Percentiles rank a stretch among this genome's conserved stretches.
These are phyloP conservation scores for Brevipalpus yothersi DNA, from an alignment of 1,140 invertebrate genomes.

Conservation along the genomic window DNA sequence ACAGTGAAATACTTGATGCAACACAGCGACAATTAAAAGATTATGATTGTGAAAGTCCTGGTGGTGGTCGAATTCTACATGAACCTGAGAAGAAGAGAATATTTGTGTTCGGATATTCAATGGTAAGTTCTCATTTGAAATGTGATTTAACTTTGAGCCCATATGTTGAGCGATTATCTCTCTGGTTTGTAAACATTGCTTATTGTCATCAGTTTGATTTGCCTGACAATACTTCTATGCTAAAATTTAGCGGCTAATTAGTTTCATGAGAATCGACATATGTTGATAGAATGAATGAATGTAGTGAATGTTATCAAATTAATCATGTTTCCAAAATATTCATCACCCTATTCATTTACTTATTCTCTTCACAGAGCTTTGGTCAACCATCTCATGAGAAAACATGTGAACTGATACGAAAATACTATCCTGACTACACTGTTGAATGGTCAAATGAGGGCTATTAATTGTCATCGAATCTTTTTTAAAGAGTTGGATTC, in stretches of 20 bases:
- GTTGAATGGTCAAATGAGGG: constrained; percentile 1
- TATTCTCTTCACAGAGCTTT: background rate
- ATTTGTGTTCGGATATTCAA: constrained; percentile 4
- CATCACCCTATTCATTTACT: background rate
- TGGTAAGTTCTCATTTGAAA: background rate
- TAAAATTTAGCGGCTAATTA: no score
- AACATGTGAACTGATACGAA: background rate
- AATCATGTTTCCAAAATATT: no score
- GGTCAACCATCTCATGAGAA: background rate
- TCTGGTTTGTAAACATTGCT: no score
- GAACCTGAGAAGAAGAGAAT: constrained; percentile 2
- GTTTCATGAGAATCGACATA: no score
- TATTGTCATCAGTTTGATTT: no score
- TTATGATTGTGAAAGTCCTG: background rate
- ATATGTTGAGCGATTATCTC: no score
- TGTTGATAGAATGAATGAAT: no score
- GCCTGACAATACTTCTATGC: no score
- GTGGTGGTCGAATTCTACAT: background rate
- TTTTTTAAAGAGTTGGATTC: no score
- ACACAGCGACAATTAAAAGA: background rate
- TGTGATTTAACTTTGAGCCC: background rate
- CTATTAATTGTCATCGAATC: background rate
- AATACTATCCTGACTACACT: constrained; percentile 4
- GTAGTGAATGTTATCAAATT: no score
- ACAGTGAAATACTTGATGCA: background rate